phyloP scores from a whole-genome alignment of 2,797 vertebrate genomes.

The Ciconia nigra region DNA sequence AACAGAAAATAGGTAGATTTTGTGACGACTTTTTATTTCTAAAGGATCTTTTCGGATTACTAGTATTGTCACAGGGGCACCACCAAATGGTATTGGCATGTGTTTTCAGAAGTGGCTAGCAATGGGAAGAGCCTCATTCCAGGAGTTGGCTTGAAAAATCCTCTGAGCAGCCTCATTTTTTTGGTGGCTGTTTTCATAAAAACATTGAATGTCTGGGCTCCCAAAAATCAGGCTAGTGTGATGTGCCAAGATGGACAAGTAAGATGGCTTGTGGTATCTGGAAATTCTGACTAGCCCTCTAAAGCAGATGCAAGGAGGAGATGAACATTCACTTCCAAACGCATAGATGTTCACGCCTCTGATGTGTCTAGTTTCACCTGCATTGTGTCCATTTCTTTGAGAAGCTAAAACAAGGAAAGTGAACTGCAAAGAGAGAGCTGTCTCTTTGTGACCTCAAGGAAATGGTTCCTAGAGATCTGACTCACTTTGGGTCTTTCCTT shows the following conservation, averaged over 20 bases:
- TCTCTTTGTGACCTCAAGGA: not conserved
- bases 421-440: not conserved
- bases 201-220: not conserved
- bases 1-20: not conserved
- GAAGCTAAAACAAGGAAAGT: not conserved
- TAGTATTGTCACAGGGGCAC: not conserved
- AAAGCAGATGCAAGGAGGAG: not conserved
- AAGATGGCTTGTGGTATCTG: not conserved
- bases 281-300: not conserved
- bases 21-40: not conserved
- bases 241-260: not conserved
- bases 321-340: not conserved
- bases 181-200: not conserved
- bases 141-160: not conserved
- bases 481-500: not conserved
- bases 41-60: not conserved
- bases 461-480: not conserved
- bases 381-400: not conserved
- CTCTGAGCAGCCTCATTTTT: not conserved
- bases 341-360: not conserved
- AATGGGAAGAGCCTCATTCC: not conserved
- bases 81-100: not conserved
- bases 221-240: not conserved
- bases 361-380: fast-evolving
- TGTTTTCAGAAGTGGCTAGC: not conserved